phyloP scores from a whole-genome alignment of 2,888 invertebrate species.

The Osmoderma eremita region DNA sequence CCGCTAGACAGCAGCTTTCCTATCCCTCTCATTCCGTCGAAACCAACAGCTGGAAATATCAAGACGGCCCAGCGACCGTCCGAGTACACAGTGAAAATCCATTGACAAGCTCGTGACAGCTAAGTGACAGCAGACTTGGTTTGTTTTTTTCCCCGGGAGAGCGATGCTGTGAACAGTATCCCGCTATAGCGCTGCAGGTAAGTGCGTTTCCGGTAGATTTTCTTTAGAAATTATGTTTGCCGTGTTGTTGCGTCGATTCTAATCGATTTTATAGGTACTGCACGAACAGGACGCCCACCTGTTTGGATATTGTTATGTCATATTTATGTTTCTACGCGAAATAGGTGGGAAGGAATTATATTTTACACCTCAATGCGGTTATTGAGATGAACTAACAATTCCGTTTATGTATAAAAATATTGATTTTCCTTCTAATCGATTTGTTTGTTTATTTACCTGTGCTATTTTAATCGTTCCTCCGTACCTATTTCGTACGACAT shows the following conservation, averaged over 20 bases:
- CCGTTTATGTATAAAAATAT: conserved; percentile 7
- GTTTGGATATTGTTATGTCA: conserved; percentile 40
- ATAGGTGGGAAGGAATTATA: conserved; percentile 6
- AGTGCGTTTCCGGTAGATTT: conserved; percentile 15
- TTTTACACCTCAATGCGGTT: background rate
- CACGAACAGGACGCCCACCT: conserved; percentile 39
- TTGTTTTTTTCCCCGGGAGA: conserved; percentile 35
- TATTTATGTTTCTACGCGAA: conserved; percentile 1
- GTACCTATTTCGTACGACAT: background rate
- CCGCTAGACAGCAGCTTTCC: conserved; percentile 45
- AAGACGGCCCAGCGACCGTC: conserved; percentile 51
- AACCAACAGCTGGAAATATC: conserved; percentile 50
- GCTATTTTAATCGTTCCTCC: conserved; percentile 6
- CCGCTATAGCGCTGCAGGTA: conserved; percentile 46
- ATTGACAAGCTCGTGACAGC: conserved; percentile 44
- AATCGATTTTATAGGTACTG: conserved; percentile 36
- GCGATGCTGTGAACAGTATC: conserved; percentile 54
- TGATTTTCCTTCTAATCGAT: conserved; percentile 30
- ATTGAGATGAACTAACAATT: background rate
- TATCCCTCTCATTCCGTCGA: conserved; percentile 31
- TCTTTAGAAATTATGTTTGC: conserved; percentile 18
- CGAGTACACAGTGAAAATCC: conserved; percentile 42
- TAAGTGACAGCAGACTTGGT: conserved; percentile 45
- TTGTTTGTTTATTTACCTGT: conserved; percentile 28
- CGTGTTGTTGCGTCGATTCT: background rate